phyloP scores from a whole-genome alignment of 2,888 invertebrate species.

The Macrosoma leucophasiata region DNA sequence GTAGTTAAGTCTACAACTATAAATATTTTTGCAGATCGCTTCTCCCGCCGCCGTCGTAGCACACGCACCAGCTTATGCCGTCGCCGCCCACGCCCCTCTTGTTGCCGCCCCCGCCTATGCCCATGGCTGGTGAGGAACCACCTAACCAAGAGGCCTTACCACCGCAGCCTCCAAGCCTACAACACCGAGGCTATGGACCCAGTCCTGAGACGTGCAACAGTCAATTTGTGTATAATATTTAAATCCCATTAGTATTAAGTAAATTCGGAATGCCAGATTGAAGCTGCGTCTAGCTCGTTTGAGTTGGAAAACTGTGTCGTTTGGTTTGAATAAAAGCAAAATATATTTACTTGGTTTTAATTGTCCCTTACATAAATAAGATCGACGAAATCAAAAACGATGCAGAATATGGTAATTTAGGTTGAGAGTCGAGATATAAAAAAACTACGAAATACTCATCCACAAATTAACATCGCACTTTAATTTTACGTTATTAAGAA shows the following conservation, averaged over 20 bases:
- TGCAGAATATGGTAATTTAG: no score
- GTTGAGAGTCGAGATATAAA: no score
- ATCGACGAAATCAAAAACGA: no score
- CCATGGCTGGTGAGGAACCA: conserved; percentile 52
- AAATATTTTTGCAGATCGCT: conserved; percentile 50
- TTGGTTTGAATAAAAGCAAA: conserved; percentile 40
- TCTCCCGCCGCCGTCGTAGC: conserved; percentile 54
- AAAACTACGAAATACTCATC: no score
- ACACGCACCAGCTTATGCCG: conserved; percentile 42
- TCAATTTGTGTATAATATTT: conserved; percentile 46
- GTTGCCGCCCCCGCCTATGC: conserved; percentile 41
- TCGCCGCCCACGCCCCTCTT: conserved; percentile 49
- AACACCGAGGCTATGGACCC: conserved; percentile 29
- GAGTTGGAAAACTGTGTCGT: conserved; percentile 42
- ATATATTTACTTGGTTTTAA: conserved; percentile 27
- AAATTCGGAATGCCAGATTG: conserved; percentile 37
- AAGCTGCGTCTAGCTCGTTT: conserved; percentile 37
- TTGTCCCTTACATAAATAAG: conserved; percentile 9
- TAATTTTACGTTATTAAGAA: no score
- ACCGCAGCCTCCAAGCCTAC: conserved; percentile 22
- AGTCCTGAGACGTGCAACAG: conserved; percentile 48
- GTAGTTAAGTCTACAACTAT: no score
- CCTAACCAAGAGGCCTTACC: conserved; percentile 21
- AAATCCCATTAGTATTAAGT: conserved; percentile 38
- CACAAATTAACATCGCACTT: no score